Conservation (phyloP, 2,888 invertebrate species). For the Polyommatus icarus region DNA sequence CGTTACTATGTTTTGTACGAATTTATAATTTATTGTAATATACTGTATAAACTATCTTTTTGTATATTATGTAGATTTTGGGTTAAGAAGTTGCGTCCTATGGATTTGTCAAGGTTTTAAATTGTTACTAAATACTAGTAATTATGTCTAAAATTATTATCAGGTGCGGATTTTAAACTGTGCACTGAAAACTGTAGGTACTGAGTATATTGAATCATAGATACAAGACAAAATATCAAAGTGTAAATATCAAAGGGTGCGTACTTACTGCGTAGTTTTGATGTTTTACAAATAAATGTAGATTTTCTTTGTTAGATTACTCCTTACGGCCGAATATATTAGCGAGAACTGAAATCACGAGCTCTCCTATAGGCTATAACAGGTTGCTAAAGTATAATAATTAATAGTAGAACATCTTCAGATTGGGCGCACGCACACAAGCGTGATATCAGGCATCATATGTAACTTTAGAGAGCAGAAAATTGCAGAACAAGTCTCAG, state of each 20-base stretch:
- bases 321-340: no score
- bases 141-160: background rate
- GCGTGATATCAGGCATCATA: no score
- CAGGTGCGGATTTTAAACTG: background rate
- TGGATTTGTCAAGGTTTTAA: constrained; percentile 1
- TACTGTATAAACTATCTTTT: constrained; percentile 11
- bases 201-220: background rate
- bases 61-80: constrained; percentile 29
- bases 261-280: no score
- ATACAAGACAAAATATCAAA: background rate
- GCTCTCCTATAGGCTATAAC: no score
- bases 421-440: no score
- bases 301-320: no score
- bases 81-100: constrained; percentile 30
- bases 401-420: no score
- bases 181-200: background rate
- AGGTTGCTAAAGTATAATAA: background rate
- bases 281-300: no score
- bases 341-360: no score
- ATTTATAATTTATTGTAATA: constrained; percentile 17
- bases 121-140: background rate
- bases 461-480: no score
- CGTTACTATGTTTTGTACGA: constrained; percentile 15
- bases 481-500: no score
- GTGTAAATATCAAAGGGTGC: background rate